A percentile compares a stretch with the other conserved stretches of the same genome.
phyloP scores from a whole-genome alignment of 2,888 invertebrate genomes.

The Drosophila lacicola region DNA sequence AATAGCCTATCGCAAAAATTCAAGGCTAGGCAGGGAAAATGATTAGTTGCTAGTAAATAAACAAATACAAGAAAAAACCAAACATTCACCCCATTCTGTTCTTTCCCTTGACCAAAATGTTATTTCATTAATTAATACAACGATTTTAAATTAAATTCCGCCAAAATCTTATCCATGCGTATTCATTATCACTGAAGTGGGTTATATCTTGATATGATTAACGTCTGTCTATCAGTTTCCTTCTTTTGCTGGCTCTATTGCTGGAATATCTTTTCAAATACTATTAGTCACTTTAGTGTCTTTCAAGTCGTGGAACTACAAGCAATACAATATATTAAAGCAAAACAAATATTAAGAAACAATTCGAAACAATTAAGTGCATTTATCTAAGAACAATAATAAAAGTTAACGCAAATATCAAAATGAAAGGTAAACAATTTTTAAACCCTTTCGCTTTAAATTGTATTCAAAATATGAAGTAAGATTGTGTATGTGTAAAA shows the following conservation, averaged over 20 bases:
- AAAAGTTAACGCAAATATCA: neutral
- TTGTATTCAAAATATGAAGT: too few relatives aligned
- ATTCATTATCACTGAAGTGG: constrained; percentile 13
- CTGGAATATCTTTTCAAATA: neutral
- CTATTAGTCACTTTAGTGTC: constrained; percentile 15
- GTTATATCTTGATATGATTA: constrained; percentile 11
- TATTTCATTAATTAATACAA: constrained; percentile 8
- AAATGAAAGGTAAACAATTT: constrained; percentile 17
- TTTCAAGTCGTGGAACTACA: neutral
- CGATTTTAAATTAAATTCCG: constrained; percentile 6
- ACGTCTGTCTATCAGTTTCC: constrained; percentile 6
- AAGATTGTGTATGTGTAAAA: too few relatives aligned
- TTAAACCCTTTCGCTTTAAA: neutral
- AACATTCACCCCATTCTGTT: constrained; percentile 1
- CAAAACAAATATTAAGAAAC: neutral
- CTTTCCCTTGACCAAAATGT: constrained; percentile 13
- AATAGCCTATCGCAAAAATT: too few relatives aligned
- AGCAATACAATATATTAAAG: neutral
- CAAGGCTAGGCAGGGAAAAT: too few relatives aligned
- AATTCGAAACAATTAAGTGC: neutral
- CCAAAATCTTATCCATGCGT: constrained; percentile 16
- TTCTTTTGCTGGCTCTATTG: neutral
- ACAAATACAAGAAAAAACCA: too few relatives aligned
- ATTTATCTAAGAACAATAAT: neutral
- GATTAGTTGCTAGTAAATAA: too few relatives aligned